Evolutionary conservation across 2,797 vertebrate genomes (phyloP).

Genomic region (Danionella dracula): DNA sequence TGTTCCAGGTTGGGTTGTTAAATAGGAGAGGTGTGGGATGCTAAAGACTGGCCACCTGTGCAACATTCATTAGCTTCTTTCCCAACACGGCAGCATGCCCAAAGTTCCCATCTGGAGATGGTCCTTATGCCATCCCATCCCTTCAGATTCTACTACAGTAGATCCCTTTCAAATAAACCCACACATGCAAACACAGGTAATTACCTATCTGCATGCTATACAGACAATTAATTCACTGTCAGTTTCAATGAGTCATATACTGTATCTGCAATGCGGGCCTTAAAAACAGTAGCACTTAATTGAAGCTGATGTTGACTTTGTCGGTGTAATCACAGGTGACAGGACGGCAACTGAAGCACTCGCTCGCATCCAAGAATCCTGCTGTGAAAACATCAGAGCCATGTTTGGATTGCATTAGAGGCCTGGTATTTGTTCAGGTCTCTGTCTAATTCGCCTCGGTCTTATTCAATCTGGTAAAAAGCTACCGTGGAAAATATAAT

Average conservation of each 20-base stretch:
- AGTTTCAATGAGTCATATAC: conserved; percentile 52
- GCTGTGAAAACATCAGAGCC: background rate
- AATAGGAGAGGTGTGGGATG: conserved; percentile 18
- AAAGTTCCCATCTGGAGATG: conserved; percentile 28
- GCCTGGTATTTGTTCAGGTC: background rate
- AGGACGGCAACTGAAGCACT: background rate
- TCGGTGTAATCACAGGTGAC: background rate
- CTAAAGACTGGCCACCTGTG: conserved; percentile 38
- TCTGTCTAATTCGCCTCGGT: background rate
- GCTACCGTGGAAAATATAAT: conserved; percentile 75
- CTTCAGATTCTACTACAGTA: conserved; percentile 39
- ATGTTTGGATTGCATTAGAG: background rate
- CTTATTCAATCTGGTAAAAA: conserved; percentile 44
- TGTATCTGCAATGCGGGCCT: conserved; percentile 20
- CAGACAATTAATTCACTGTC: conserved; percentile 67
- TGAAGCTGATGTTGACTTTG: background rate
- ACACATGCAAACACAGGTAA: conserved; percentile 41
- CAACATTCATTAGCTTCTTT: conserved; percentile 30
- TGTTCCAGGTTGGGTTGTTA: background rate
- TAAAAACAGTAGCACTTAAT: background rate
- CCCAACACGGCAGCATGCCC: background rate
- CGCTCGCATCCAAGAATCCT: background rate
- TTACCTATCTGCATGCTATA: conserved; percentile 49
- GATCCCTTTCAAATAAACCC: conserved; percentile 29
- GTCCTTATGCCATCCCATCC: conserved; percentile 19